These are phyloP conservation scores for Julus scandinavius DNA, from an alignment of 2,888 invertebrate species.

Conservation along the genomic window DNA sequence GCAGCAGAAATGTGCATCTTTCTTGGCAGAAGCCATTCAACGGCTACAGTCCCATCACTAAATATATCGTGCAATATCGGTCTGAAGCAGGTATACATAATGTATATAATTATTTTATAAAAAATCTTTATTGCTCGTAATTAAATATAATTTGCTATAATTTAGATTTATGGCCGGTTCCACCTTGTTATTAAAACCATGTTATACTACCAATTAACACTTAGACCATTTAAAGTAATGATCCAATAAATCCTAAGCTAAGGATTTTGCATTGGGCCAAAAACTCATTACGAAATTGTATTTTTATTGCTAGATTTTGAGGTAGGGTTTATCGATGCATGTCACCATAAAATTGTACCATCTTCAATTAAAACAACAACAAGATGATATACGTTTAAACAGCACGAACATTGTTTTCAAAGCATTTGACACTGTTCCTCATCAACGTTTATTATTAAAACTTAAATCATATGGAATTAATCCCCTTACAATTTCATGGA, in stretches of 20 bases:
- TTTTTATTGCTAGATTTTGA: neutral
- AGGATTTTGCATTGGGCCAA: neutral
- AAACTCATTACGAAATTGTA: neutral
- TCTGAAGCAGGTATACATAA: conserved; percentile 57
- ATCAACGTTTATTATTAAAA: too few species aligned
- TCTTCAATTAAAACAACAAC: too few species aligned
- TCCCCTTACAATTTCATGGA: too few species aligned
- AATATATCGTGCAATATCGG: conserved; percentile 60
- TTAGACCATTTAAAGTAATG: conserved; percentile 25
- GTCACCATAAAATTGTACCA: too few species aligned
- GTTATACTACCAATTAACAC: conserved; percentile 43
- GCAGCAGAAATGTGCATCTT: conserved; percentile 59
- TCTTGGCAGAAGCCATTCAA: conserved; percentile 60
- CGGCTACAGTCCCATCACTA: conserved; percentile 60
- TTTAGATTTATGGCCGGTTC: neutral
- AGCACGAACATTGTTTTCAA: too few species aligned
- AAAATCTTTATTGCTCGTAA: neutral
- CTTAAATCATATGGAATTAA: too few species aligned
- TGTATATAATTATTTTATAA: neutral
- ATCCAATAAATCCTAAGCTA: neutral
- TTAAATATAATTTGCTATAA: conserved; percentile 4
- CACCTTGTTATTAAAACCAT: neutral
- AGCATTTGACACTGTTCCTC: too few species aligned
- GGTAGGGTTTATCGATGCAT: neutral
- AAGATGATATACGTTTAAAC: too few species aligned